A percentile compares a stretch with the other conserved stretches of the same genome.
These are phyloP conservation scores for Nanorana parkeri DNA, from an alignment of 2,113 vertebrate species.

Conservation along the genomic window DNA sequence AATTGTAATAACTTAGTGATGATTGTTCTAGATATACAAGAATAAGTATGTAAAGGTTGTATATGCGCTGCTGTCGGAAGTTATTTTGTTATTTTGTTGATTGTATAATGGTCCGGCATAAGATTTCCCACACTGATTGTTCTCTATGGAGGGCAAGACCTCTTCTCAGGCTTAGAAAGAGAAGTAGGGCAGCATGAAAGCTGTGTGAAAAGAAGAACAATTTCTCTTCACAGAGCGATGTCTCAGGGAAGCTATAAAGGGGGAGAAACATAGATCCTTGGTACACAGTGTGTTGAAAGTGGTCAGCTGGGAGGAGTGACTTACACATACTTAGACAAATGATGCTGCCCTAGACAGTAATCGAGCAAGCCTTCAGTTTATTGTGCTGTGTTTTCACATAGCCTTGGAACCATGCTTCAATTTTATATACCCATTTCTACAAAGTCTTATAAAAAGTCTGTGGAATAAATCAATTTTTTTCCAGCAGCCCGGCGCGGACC, in stretches of 20 bases:
- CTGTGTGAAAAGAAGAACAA: not conserved
- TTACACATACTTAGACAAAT: constrained; percentile 39
- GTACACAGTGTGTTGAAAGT: constrained; percentile 1
- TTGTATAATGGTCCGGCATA: not conserved
- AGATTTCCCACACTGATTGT: not conserved
- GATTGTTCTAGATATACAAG: no score
- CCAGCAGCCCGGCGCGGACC: not conserved
- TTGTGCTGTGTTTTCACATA: constrained; percentile 20
- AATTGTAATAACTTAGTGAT: no score
- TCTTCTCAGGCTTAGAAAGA: not conserved
- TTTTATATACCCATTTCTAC: constrained; percentile 45
- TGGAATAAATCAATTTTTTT: constrained; percentile 33
- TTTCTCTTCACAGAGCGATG: constrained; percentile 21
- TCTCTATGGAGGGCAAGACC: not conserved
- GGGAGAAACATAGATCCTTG: constrained; percentile 18
- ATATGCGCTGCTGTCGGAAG: no score
- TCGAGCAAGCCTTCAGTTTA: constrained; percentile 40
- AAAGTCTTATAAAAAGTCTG: not conserved
- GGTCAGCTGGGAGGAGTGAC: constrained; percentile 42
- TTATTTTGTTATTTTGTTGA: not conserved
- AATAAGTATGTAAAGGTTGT: no score
- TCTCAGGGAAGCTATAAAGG: constrained; percentile 25
- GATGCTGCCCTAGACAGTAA: constrained; percentile 40
- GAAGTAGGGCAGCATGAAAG: constrained; percentile 4
- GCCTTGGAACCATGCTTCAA: constrained; percentile 47